A percentile compares a stretch with the other conserved stretches of the same genome.
phyloP scores from a whole-genome alignment of 1,140 invertebrate genomes.

The Subanguina moxae region DNA sequence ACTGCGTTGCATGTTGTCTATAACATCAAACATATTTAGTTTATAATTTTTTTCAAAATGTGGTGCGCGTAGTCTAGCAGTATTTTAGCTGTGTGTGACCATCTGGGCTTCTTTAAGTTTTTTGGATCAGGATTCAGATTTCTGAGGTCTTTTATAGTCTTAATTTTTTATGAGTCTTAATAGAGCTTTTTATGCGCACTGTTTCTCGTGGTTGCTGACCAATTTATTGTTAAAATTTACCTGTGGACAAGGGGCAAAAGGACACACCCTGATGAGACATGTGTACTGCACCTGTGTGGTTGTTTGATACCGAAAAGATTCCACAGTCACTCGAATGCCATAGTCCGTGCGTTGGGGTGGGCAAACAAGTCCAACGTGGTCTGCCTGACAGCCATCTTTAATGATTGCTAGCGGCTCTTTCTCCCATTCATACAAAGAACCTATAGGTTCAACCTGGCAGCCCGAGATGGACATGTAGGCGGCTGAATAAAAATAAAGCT shows the following conservation, averaged over 20 bases:
- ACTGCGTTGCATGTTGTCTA: slow-evolving; percentile 40
- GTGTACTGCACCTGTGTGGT: slow-evolving; percentile 58
- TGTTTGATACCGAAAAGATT: slow-evolving; percentile 58
- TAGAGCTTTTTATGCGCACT: no score
- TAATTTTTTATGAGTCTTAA: no score
- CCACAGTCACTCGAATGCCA: slow-evolving; percentile 55
- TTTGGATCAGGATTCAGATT: no score
- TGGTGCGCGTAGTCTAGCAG: no score
- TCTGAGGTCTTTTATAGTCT: no score
- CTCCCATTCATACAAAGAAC: slow-evolving; percentile 57
- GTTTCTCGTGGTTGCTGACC: no score
- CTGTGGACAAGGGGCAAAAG: slow-evolving; percentile 54
- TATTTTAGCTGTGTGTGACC: no score
- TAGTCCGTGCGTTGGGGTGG: slow-evolving; percentile 56
- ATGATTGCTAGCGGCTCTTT: slow-evolving; percentile 57
- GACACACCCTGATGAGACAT: slow-evolving; percentile 56
- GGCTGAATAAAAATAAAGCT: slow-evolving; percentile 45
- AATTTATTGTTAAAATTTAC: slow-evolving; percentile 25
- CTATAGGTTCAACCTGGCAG: slow-evolving; percentile 58
- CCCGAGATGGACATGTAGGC: slow-evolving; percentile 56
- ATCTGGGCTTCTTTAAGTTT: no score
- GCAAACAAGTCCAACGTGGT: slow-evolving; percentile 57
- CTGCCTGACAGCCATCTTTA: slow-evolving; percentile 56
- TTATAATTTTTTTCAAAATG: no score
- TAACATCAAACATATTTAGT: slow-evolving; percentile 1